Evolutionary conservation across 2,113 vertebrate genomes (phyloP).

Genomic region (Phrynosoma blainvillii): DNA sequence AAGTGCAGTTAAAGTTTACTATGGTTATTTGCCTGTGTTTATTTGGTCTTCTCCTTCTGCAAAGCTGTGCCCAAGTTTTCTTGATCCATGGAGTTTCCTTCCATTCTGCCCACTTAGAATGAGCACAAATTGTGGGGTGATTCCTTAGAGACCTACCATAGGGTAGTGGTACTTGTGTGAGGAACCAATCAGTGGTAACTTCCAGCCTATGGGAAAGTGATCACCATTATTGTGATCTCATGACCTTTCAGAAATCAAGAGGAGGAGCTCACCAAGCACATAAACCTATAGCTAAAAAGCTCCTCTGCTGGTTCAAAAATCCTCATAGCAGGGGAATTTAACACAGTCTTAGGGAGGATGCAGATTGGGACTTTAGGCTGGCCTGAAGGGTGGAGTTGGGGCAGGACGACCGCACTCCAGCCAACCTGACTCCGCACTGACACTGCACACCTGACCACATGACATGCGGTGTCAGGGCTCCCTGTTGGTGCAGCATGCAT

Average conservation of each 20-base stretch:
- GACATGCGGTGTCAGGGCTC: no score
- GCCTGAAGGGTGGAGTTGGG: no score
- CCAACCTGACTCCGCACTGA: no score
- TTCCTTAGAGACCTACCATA: no score
- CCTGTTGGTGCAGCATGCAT: no score
- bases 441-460: no score
- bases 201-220: not conserved
- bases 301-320: not conserved
- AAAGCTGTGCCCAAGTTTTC: not conserved
- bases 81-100: not conserved
- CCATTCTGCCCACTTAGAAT: not conserved
- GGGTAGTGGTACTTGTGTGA: not conserved
- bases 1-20: not conserved
- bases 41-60: conserved; percentile 4
- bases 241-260: not conserved
- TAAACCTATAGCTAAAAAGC: not conserved
- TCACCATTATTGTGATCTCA: no score
- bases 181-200: not conserved
- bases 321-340: not conserved
- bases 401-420: no score
- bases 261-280: not conserved
- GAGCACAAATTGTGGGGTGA: no score
- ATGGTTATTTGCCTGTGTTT: not conserved
- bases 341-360: not conserved
- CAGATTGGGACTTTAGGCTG: no score